These are phyloP conservation scores for Thyatira batis DNA, from an alignment of 2,888 invertebrate genomes.

Conservation along the genomic window DNA sequence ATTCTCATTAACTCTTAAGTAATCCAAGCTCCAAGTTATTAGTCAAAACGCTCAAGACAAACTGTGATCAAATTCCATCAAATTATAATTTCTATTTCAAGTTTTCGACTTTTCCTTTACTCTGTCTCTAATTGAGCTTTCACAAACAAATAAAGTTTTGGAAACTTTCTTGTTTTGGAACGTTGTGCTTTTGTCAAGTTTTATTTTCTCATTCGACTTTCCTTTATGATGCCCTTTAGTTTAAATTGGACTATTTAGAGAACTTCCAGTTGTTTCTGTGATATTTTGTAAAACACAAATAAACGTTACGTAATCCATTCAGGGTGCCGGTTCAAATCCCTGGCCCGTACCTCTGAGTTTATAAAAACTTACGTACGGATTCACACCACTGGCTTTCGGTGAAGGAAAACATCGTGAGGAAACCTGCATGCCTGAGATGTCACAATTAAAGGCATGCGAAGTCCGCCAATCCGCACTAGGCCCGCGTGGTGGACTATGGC, in stretches of 20 bases:
- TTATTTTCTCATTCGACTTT: neutral
- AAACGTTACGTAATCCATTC: neutral
- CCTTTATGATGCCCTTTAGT: neutral
- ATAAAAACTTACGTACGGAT: too few relatives aligned
- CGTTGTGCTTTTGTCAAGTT: neutral
- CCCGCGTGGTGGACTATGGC: too few relatives aligned
- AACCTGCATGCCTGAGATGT: too few relatives aligned
- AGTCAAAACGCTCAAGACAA: neutral
- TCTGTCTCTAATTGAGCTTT: neutral
- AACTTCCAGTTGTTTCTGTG: neutral
- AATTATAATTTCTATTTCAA: neutral
- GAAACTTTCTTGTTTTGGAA: neutral
- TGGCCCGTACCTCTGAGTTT: too few relatives aligned
- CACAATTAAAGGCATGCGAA: too few relatives aligned
- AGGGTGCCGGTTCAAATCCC: too few relatives aligned
- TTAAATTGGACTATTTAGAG: neutral
- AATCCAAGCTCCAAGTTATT: neutral
- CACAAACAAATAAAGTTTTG: neutral
- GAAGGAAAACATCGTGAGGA: too few relatives aligned
- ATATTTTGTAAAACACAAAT: neutral
- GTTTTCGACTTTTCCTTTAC: neutral
- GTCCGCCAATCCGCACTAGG: too few relatives aligned
- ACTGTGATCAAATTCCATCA: neutral
- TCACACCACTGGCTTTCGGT: too few relatives aligned
- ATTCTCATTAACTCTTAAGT: neutral